Evolutionary conservation across 2,113 vertebrate species (phyloP).

Genomic region (Halcyon malimbica): DNA sequence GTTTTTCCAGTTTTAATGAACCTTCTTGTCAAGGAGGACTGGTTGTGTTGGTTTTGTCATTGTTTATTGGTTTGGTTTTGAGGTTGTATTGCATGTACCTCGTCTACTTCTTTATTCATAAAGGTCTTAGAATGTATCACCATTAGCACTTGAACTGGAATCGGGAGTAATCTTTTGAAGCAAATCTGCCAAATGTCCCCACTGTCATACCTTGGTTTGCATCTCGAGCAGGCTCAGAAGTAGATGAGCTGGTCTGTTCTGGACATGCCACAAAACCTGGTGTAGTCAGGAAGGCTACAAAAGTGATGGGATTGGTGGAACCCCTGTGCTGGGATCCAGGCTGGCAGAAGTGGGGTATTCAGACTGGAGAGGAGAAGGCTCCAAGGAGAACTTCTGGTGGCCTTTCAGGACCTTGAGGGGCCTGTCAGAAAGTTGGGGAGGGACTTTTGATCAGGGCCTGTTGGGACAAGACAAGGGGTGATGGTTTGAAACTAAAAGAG

Average conservation of each 20-base stretch:
- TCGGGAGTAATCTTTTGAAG: background rate
- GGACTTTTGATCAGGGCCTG: background rate
- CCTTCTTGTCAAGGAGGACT: background rate
- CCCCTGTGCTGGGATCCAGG: background rate
- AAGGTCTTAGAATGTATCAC: background rate
- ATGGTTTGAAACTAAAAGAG: background rate
- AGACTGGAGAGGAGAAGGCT: background rate
- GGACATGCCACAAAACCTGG: background rate
- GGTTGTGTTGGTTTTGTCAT: background rate
- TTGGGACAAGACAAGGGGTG: background rate
- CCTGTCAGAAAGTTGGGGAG: background rate
- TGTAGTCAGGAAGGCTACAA: background rate
- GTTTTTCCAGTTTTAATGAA: background rate
- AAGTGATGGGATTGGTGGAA: background rate
- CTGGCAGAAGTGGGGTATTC: background rate
- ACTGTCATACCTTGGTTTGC: background rate
- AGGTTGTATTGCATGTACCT: fast-evolving
- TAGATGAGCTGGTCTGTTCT: background rate
- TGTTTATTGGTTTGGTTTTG: background rate
- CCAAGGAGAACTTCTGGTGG: background rate
- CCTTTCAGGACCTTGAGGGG: background rate
- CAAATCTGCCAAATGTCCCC: background rate
- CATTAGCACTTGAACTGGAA: background rate
- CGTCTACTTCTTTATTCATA: background rate
- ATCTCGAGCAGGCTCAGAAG: too few species aligned